Conservation (phyloP, 2,113 vertebrate genomes). For the Chaetodon auriga region DNA sequence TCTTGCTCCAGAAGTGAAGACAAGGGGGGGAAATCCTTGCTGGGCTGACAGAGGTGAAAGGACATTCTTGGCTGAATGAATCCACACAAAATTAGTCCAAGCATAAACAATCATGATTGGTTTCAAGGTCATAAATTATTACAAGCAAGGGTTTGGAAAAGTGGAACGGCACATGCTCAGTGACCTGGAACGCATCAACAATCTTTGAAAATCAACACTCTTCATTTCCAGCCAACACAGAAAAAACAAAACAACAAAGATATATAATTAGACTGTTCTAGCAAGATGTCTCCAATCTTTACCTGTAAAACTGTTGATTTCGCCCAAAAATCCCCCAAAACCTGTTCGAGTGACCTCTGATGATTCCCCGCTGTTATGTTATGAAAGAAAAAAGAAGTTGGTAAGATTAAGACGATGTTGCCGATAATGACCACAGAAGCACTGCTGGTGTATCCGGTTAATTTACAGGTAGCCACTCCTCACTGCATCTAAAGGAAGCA, state of each 20-base stretch:
- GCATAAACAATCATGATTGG: constrained; percentile 79
- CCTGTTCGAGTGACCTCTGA: neutral
- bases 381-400: neutral
- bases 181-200: constrained; percentile 73
- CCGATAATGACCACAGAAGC: too few relatives aligned
- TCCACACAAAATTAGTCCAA: constrained; percentile 71
- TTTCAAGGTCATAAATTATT: constrained; percentile 81
- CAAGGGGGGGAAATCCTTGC: constrained; percentile 21
- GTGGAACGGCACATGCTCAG: constrained; percentile 67
- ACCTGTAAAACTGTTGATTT: neutral
- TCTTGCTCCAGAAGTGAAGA: constrained; percentile 33
- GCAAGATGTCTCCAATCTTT: neutral
- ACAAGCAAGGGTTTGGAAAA: constrained; percentile 64
- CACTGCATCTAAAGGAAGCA: too few relatives aligned
- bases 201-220: constrained; percentile 47
- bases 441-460: too few relatives aligned
- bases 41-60: constrained; percentile 68
- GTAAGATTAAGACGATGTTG: neutral
- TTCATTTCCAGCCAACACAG: constrained; percentile 19
- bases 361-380: neutral
- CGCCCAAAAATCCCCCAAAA: neutral
- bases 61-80: constrained; percentile 68
- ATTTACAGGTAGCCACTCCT: too few relatives aligned
- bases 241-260: neutral
- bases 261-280: constrained; percentile 37